These are phyloP conservation scores for Ciconia maguari DNA, from an alignment of 2,113 vertebrate species.

Conservation along the genomic window DNA sequence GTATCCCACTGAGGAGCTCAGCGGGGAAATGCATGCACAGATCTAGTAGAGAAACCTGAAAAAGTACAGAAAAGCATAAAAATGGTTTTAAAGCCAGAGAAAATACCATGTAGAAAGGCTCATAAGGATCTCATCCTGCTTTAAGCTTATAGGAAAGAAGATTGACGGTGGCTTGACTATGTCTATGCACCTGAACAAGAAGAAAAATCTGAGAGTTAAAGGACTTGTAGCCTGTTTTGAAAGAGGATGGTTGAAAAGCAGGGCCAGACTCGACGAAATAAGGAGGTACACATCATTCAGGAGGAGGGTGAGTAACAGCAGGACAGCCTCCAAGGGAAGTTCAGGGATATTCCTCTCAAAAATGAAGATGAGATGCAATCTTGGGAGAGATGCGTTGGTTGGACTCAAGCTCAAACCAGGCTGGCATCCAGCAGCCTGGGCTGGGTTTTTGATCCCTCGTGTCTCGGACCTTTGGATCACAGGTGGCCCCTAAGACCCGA, in stretches of 20 bases:
- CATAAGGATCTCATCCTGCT: not conserved
- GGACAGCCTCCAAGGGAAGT: no score
- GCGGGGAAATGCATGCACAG: accelerated
- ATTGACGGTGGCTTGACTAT: accelerated
- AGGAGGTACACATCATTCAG: not conserved
- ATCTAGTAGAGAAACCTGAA: not conserved
- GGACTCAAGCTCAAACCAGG: not conserved
- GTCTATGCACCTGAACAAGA: accelerated
- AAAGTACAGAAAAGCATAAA: not conserved
- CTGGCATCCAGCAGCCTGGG: no score
- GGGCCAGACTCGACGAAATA: accelerated
- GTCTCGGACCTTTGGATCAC: no score
- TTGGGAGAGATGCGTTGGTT: accelerated
- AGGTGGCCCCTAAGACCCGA: not conserved
- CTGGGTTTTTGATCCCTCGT: accelerated
- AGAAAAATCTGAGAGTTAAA: not conserved
- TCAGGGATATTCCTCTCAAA: not conserved
- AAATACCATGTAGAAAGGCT: not conserved
- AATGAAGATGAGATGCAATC: accelerated
- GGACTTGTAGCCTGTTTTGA: not conserved
- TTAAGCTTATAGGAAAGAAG: not conserved
- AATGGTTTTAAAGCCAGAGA: not conserved
- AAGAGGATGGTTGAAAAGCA: not conserved
- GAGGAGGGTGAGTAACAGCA: not conserved
- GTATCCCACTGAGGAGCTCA: not conserved